Conservation (phyloP, 2,797 vertebrate genomes). For the Phalloptychus januarius region DNA sequence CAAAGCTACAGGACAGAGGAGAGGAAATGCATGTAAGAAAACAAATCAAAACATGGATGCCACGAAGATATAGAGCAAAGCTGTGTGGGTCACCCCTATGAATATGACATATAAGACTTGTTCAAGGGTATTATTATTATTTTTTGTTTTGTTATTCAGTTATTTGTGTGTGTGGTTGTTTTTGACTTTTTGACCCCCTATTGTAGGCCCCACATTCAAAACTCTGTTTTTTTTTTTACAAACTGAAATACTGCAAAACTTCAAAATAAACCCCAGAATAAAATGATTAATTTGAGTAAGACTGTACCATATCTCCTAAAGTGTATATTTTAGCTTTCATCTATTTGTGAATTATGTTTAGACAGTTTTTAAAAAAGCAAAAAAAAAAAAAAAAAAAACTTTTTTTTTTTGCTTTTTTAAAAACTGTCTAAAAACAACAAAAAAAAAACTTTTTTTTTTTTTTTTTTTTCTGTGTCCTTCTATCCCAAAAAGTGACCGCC, state of each 20-base stretch:
- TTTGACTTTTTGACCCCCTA: neutral
- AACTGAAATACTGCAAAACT: neutral
- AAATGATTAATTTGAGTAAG: neutral
- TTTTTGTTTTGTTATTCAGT: no score
- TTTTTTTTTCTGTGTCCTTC: neutral
- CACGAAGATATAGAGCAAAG: neutral
- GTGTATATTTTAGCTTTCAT: neutral
- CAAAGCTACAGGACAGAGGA: neutral
- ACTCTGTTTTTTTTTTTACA: neutral
- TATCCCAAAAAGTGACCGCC: slow-evolving; percentile 26
- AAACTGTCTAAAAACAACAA: neutral
- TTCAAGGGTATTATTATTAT: neutral
- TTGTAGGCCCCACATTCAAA: neutral
- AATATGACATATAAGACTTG: neutral
- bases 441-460: neutral
- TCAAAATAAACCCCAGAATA: neutral
- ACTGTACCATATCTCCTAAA: neutral
- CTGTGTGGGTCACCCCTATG: neutral
- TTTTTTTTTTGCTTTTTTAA: neutral
- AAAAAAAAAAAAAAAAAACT: neutral
- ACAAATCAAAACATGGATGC: neutral
- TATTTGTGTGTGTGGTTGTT: neutral
- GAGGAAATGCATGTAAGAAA: neutral
- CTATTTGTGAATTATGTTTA: neutral
- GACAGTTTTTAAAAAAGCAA: neutral